Percentiles rank a stretch among this genome's conserved stretches.
phyloP scores from a whole-genome alignment of 2,888 invertebrate genomes.

The Stratiomys singularior region DNA sequence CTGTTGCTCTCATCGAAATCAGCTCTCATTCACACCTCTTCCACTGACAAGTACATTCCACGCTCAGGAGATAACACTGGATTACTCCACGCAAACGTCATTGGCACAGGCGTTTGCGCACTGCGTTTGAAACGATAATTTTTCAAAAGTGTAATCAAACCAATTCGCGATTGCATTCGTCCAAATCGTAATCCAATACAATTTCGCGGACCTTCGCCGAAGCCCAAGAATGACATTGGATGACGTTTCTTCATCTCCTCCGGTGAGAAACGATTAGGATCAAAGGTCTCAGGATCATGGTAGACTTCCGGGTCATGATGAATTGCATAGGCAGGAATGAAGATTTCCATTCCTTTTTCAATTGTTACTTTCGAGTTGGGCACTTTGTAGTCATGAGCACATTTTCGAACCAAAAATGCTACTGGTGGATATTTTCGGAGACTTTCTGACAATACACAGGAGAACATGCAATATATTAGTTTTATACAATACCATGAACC shows the following conservation, averaged over 20 bases:
- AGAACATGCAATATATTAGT: no score
- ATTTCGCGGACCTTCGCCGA: constrained; percentile 64
- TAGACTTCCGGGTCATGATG: constrained; percentile 72
- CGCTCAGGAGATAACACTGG: constrained; percentile 55
- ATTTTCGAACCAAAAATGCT: constrained; percentile 65
- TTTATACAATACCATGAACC: no score
- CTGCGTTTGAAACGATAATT: constrained; percentile 46
- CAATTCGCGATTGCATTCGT: constrained; percentile 56
- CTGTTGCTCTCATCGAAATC: no score
- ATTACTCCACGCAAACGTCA: constrained; percentile 51
- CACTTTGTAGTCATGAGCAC: constrained; percentile 66
- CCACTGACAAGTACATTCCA: constrained; percentile 55
- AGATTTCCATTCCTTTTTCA: constrained; percentile 67
- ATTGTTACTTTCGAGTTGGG: constrained; percentile 65
- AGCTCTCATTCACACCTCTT: neutral
- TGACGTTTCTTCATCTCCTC: constrained; percentile 66
- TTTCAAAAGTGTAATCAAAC: constrained; percentile 45
- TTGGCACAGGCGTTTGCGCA: constrained; percentile 51
- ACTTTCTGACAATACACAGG: constrained; percentile 67
- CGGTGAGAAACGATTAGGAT: constrained; percentile 71
- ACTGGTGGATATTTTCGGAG: constrained; percentile 69
- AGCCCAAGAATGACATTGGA: constrained; percentile 63
- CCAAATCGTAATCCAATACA: constrained; percentile 64
- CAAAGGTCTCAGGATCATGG: constrained; percentile 71
- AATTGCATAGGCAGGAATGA: constrained; percentile 70